Conservation (phyloP, 2,113 vertebrate genomes). For the Apodemus sylvaticus region DNA sequence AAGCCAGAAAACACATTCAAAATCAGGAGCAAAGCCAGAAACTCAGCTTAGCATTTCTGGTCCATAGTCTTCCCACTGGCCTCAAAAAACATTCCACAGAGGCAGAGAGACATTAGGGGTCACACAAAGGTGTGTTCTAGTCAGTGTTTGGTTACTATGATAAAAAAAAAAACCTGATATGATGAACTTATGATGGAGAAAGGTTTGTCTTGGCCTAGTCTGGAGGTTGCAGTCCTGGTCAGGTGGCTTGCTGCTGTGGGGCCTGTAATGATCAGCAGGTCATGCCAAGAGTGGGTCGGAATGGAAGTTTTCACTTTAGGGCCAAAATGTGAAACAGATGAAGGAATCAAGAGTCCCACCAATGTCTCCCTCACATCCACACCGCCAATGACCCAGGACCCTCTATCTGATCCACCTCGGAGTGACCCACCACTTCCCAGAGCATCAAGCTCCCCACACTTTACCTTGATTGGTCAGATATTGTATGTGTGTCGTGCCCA, state of each 20-base stretch:
- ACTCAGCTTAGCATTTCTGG: not conserved
- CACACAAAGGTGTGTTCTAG: not conserved
- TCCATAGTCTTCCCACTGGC: not conserved
- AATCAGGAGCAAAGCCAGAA: not conserved
- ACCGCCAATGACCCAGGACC: not conserved
- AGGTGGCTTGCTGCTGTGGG: not conserved
- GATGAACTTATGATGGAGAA: not conserved
- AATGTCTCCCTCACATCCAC: not conserved
- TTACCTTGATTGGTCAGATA: not conserved
- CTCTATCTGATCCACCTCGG: not conserved
- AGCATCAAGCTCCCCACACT: not conserved
- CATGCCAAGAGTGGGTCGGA: not conserved
- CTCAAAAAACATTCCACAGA: fast-evolving
- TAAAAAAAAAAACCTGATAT: not conserved
- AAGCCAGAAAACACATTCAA: not conserved
- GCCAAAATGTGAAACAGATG: not conserved
- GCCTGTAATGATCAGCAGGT: not conserved
- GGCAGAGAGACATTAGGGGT: not conserved
- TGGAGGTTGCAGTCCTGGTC: not conserved
- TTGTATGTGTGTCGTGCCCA: not conserved
- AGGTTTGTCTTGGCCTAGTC: not conserved
- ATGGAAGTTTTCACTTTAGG: not conserved
- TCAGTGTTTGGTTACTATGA: not conserved
- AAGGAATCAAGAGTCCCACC: no score
- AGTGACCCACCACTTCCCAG: not conserved